Evolutionary conservation across 1,140 invertebrate species (phyloP).

Genomic region (Saccostrea echinata): DNA sequence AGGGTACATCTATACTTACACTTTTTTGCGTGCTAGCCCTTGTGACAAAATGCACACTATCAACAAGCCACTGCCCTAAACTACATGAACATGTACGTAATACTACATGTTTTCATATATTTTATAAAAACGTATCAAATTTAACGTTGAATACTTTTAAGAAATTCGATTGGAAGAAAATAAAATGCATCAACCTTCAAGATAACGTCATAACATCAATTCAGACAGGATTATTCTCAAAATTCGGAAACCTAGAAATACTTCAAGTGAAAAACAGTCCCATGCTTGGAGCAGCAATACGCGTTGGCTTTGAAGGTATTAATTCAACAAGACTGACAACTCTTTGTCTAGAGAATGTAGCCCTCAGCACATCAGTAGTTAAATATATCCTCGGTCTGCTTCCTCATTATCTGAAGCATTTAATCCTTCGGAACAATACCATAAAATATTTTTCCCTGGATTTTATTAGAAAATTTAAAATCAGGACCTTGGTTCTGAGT

Average conservation of each 20-base stretch:
- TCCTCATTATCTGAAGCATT: not conserved
- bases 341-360: not conserved
- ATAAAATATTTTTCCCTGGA: not conserved
- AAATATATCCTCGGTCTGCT: not conserved
- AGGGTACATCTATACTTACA: not conserved
- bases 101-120: not conserved
- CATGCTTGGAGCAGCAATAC: not conserved
- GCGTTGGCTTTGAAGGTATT: not conserved
- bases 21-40: not conserved
- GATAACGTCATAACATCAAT: not conserved
- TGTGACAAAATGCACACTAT: not conserved
- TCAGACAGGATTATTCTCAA: not conserved
- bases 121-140: not conserved
- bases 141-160: not conserved
- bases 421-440: not conserved
- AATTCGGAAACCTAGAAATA: not conserved
- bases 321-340: not conserved
- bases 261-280: not conserved
- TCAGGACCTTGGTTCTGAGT: not conserved
- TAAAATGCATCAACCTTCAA: not conserved
- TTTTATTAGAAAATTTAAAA: not conserved
- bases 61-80: not conserved
- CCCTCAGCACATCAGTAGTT: not conserved
- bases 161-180: not conserved
- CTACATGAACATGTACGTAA: not conserved